Evolutionary conservation across 2,113 vertebrate species (phyloP), one percentile per base, ranked within the genome.

Genomic region (Cynopterus brachyotis): DNA sequence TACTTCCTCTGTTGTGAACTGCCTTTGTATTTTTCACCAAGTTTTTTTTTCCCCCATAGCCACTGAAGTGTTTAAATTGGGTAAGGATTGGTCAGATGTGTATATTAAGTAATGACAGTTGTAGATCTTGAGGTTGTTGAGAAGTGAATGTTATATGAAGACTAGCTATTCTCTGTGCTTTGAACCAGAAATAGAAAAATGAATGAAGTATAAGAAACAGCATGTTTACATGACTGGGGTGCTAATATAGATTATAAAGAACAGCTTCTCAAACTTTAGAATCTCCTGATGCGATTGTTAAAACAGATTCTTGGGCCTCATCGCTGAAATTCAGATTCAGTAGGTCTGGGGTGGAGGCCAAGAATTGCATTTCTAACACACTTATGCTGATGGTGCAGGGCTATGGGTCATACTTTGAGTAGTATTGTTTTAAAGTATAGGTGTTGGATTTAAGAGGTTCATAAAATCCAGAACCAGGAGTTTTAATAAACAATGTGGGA

Each of bases 121-220:
- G 55, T 78, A 75, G 50, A 67, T 50, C 79, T 90, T 57, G 32
- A 76, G 8, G 9, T 9, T 89, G 67, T 50, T 87, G 13, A 59
- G 20, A n/a, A 78, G 7, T 84, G 11, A 89, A 30, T 83, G 60
- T 9, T 87, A 26, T n/a, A 75, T 85, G 64, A 88, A 42, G 45
- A 13, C 30, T 67, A 24, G 6, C 32, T 45, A 13, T 83, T 90
- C 26, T 83, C n/a, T 83, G 78, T 81, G n/a, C 72, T 64, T 92
- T 90, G 57, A 97, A 53, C 53, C 13, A 86, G 20, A 94, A 86
- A 42, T 87, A 80, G 47, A 12, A 42, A 83, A 80, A 47, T 87
- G 62, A 32, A 60, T 67, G 4, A 37, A 75, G 4, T 76, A 20
- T 40, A 70, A 82, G 64, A 70, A 55, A 30, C 6, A 45, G 73